Base-by-base conservation (phyloP, 2,797 vertebrate species). In the Argyrosomus regius region DNA sequence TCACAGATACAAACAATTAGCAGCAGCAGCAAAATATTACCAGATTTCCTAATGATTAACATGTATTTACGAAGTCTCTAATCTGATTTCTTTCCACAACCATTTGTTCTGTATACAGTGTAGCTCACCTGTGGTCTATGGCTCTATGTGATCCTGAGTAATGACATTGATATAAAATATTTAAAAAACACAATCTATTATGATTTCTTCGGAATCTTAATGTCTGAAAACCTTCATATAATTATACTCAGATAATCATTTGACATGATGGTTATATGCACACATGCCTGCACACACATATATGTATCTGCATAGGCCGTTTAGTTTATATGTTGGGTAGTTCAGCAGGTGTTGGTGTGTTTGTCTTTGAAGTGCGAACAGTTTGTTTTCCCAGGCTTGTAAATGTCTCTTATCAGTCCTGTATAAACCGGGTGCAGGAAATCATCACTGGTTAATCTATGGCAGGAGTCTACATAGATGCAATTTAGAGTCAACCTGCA, bases 381-480 rank as follows among this genome's bases (percentile, higher is more conserved):
- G 82, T 84, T 82, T 88, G 78, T 90, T 92, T 91, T 93, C 85
- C 87, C 91, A 89, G 80, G 80, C 71, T 50, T 58, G 64, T 67
- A 77, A 71, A 75, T 26, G 48, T 56, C 71, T 79, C 88, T 94
- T 95, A 95, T 95, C 94, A 90, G 86, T 82, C 72, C 78, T 86
- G 85, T 84, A 89, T 73, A 88, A 89, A 86, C 87, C 69, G 68
- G 58, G 70, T 46, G 73, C 82, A 88, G 89, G 79, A 93, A 94
- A 94, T 92, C 88, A 92, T 78, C 71, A 56, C 64, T 62, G 72
- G 72, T 87, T 85, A 58, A 80, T 81, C 67, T 77, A 73, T 67
- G 61, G 26, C 61, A 46, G 72, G 81, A 18, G 60, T 28, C 28
- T 66, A 43, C 28, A 45, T 17, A 24, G 26, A 54, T 13, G 68